Conservation (phyloP, 1,140 invertebrate genomes). For the Cryptotermes secundus region DNA sequence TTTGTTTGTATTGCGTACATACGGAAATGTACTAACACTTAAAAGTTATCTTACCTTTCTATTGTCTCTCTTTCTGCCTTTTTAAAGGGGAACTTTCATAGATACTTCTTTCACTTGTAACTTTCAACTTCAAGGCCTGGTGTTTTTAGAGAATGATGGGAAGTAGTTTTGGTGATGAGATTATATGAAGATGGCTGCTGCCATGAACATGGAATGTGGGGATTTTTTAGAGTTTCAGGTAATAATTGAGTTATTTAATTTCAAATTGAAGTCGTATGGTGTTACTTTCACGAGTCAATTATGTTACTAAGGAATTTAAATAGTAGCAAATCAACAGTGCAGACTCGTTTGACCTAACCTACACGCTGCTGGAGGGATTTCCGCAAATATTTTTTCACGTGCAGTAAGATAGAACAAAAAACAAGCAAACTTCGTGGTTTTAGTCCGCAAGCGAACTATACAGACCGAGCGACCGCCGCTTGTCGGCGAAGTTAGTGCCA, state of each 20-base stretch:
- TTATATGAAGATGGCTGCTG: conserved; percentile 33
- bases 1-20: background rate
- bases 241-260: background rate
- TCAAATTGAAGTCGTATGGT: background rate
- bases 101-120: conserved; percentile 25
- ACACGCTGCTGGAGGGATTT: too few relatives aligned
- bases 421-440: too few relatives aligned
- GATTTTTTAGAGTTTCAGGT: conserved; percentile 35
- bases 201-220: conserved; percentile 21
- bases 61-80: conserved; percentile 1
- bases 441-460: too few relatives aligned
- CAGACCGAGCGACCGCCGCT: too few relatives aligned
- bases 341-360: background rate
- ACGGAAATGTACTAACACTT: background rate
- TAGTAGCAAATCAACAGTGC: background rate
- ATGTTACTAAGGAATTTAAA: too few relatives aligned
- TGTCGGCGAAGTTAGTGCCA: too few relatives aligned
- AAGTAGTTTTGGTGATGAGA: conserved; percentile 3
- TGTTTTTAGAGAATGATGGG: conserved; percentile 29
- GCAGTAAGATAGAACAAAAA: too few relatives aligned
- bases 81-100: conserved; percentile 30
- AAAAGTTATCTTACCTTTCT: conserved; percentile 22
- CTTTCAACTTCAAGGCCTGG: conserved; percentile 30
- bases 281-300: too few relatives aligned
- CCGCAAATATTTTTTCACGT: too few relatives aligned